Evolutionary conservation across 2,113 vertebrate species (phyloP).

Genomic region (Alosa alosa): DNA sequence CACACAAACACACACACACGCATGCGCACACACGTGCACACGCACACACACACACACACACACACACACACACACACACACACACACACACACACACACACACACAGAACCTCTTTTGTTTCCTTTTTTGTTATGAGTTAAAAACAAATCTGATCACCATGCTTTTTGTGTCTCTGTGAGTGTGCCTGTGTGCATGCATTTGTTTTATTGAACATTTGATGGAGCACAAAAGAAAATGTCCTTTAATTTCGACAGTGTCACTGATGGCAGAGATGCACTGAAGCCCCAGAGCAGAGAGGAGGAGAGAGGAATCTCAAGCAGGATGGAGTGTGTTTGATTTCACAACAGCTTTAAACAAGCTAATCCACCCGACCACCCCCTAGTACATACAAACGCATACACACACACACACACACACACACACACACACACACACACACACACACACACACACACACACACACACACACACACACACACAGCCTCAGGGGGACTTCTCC

Average conservation of each 20-base stretch:
- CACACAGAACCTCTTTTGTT: background rate
- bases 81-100: background rate
- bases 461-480: constrained; percentile 27
- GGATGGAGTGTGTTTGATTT: constrained; percentile 21
- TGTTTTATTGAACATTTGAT: constrained; percentile 54
- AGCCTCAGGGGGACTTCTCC: constrained; percentile 34
- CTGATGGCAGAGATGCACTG: constrained; percentile 16
- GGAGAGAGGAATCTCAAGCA: constrained; percentile 15
- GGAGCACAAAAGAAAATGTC: constrained; percentile 37
- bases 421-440: background rate
- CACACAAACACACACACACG: background rate
- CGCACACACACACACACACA: constrained; percentile 5
- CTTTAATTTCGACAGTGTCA: constrained; percentile 40
- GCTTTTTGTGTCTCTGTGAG: background rate
- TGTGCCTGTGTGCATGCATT: background rate
- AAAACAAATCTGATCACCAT: background rate
- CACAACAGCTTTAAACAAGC: constrained; percentile 18
- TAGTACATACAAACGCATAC: background rate
- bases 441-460: background rate
- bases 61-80: background rate
- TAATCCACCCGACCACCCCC: constrained; percentile 11
- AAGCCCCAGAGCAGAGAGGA: background rate
- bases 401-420: background rate
- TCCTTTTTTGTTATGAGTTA: background rate
- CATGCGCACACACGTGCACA: background rate